Percentiles rank a stretch among this genome's conserved stretches.
Conservation (phyloP, 2,888 invertebrate genomes). For the Amorpha juglandis region DNA sequence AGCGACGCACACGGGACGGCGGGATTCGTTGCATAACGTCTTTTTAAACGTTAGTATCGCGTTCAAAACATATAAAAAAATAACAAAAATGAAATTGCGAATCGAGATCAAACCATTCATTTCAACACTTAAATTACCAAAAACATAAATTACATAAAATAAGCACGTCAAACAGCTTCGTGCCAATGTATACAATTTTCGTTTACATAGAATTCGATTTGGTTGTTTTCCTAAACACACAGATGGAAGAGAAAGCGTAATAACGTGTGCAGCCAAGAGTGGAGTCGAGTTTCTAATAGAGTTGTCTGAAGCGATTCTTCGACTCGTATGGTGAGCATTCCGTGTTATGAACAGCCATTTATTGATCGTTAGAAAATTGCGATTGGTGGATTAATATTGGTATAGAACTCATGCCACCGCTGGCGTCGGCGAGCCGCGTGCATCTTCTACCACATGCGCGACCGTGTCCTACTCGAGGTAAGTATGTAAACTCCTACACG, state of each 20-base stretch:
- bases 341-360: conserved; percentile 81
- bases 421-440: conserved; percentile 52
- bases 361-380: conserved; percentile 63
- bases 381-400: conserved; percentile 60
- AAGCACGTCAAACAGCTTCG: conserved; percentile 84
- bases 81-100: conserved; percentile 57
- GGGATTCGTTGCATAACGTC: conserved; percentile 26
- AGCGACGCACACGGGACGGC: conserved; percentile 18
- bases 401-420: conserved; percentile 62
- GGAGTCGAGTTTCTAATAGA: conserved; percentile 80
- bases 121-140: conserved; percentile 73
- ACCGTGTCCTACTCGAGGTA: conserved; percentile 59
- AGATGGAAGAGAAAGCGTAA: conserved; percentile 81
- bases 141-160: conserved; percentile 79
- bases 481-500: conserved; percentile 58
- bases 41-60: conserved; percentile 34
- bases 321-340: conserved; percentile 79
- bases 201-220: conserved; percentile 70
- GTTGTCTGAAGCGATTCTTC: conserved; percentile 77
- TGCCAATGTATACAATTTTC: conserved; percentile 76
- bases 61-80: conserved; percentile 54
- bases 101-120: conserved; percentile 76
- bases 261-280: conserved; percentile 83
- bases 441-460: conserved; percentile 61
- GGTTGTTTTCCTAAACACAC: conserved; percentile 77